phyloP scores from a whole-genome alignment of 2,113 vertebrate species.

The Oryctolagus cuniculus region DNA sequence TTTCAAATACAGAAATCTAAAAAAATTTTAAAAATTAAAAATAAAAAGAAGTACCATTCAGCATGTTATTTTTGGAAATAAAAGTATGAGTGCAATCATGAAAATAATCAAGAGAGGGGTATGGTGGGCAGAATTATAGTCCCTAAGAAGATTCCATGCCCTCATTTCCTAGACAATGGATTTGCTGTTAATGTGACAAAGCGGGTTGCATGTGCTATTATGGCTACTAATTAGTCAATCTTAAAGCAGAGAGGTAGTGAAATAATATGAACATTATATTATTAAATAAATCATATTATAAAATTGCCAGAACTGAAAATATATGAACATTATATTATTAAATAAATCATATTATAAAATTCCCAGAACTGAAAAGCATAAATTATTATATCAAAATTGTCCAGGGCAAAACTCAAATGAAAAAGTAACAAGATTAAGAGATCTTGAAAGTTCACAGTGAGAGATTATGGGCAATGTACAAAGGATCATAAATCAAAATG shows the following conservation, averaged over 20 bases:
- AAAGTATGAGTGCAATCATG: neutral
- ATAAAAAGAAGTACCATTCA: neutral
- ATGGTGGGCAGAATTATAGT: neutral
- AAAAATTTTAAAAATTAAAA: neutral
- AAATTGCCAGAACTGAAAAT: neutral
- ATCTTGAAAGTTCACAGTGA: neutral
- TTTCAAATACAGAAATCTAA: neutral
- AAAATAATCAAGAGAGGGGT: neutral
- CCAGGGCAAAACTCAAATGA: conserved; percentile 10
- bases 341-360: neutral
- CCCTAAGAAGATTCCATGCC: neutral
- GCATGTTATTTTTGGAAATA: neutral
- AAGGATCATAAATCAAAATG: conserved; percentile 18
- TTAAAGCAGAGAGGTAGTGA: neutral
- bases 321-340: neutral
- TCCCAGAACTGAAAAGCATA: neutral
- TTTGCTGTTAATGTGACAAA: neutral
- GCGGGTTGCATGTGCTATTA: neutral
- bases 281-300: neutral
- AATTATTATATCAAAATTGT: neutral
- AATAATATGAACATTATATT: conserved; percentile 11
- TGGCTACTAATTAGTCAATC: neutral
- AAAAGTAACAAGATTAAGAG: neutral
- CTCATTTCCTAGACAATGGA: neutral
- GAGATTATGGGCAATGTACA: neutral